A percentile compares a stretch with the other conserved stretches of the same genome.
Evolutionary conservation across 2,888 invertebrate genomes (phyloP).

Genomic region (Toxonevra muliebris): DNA sequence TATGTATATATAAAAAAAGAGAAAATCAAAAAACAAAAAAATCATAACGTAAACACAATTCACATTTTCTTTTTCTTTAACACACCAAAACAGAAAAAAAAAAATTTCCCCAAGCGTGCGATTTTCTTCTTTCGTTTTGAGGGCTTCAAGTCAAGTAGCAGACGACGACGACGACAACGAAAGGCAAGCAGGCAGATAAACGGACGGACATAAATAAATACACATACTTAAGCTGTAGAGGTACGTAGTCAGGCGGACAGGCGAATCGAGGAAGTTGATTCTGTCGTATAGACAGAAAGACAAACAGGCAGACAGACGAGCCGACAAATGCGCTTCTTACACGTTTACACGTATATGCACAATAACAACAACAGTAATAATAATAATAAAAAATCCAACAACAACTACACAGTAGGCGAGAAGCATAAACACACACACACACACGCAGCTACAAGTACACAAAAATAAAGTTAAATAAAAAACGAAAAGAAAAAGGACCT

Average conservation of each 20-base stretch:
- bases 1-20: constrained; percentile 8
- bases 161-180: neutral
- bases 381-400: neutral
- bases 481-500: too few relatives aligned
- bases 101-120: constrained; percentile 37
- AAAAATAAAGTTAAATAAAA: too few relatives aligned
- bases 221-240: neutral
- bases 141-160: constrained; percentile 17
- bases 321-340: too few relatives aligned
- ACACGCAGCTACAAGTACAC: neutral
- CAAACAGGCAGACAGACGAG: constrained; percentile 1
- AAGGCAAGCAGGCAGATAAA: neutral
- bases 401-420: too few relatives aligned
- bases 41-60: neutral
- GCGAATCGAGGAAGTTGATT: too few relatives aligned
- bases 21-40: neutral
- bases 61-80: constrained; percentile 1
- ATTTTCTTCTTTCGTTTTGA: constrained; percentile 26
- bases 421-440: neutral
- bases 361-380: neutral
- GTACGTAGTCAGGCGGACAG: constrained; percentile 6
- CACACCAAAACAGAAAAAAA: constrained; percentile 8
- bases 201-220: constrained; percentile 2
- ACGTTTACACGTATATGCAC: too few relatives aligned
- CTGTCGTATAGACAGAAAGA: neutral